phyloP scores from a whole-genome alignment of 2,797 vertebrate species.

The Mormyrus hasselquistii region DNA sequence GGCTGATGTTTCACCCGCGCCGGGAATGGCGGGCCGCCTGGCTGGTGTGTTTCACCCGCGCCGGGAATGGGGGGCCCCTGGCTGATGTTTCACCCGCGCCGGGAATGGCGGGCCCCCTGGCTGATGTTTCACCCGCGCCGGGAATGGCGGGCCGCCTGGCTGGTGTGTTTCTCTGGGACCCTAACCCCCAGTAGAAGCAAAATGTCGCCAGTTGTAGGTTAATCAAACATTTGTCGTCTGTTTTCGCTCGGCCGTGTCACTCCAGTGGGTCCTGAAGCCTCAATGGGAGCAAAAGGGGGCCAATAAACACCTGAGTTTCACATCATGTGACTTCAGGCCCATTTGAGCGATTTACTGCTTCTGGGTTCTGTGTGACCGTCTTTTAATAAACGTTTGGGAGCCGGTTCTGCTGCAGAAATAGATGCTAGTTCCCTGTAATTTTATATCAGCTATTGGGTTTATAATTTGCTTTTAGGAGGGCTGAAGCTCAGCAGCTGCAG shows the following conservation, averaged over 20 bases:
- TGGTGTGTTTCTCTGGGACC: background rate
- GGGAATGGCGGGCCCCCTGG: background rate
- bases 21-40: no score
- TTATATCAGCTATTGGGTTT: background rate
- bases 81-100: background rate
- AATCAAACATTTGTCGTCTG: background rate
- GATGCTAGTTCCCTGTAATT: background rate
- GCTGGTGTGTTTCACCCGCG: no score
- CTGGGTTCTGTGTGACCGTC: background rate
- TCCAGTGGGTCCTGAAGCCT: background rate
- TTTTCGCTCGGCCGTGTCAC: background rate
- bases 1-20: background rate
- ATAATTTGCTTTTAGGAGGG: background rate
- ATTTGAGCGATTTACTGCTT: background rate
- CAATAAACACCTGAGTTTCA: background rate
- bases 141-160: no score
- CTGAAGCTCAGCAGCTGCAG: background rate
- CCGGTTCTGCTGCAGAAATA: background rate
- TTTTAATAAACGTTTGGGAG: background rate
- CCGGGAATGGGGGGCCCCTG: background rate
- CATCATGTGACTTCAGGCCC: background rate
- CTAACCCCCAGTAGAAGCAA: background rate
- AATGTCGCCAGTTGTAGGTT: background rate
- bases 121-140: background rate
- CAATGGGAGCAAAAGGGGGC: background rate